phyloP scores from a whole-genome alignment of 2,888 invertebrate genomes.

The Tetragonula carbonaria region DNA sequence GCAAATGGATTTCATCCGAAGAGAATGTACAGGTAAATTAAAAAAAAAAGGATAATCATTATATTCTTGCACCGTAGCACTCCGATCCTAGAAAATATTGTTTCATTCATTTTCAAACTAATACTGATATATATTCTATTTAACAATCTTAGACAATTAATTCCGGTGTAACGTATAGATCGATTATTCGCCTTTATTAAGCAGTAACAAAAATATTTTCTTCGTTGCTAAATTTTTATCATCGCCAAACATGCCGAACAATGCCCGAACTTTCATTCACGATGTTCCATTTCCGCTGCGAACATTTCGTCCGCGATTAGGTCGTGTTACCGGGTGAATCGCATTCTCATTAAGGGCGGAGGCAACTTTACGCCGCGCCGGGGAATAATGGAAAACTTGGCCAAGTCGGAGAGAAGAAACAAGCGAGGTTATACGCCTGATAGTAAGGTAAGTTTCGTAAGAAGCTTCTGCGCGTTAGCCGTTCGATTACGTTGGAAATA shows the following conservation, averaged over 20 bases:
- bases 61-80: not conserved
- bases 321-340: not conserved
- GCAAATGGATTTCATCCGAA: too few species aligned
- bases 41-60: too few species aligned
- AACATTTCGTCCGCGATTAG: not conserved
- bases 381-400: constrained; percentile 1
- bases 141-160: too few species aligned
- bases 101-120: not conserved
- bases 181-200: too few species aligned
- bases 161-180: too few species aligned
- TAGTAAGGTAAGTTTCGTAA: not conserved
- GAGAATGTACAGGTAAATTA: too few species aligned
- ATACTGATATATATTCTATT: not conserved
- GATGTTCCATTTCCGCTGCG: not conserved
- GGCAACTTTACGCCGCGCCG: not conserved
- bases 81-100: not conserved
- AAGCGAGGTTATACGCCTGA: not conserved
- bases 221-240: too few species aligned
- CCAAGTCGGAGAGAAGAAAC: not conserved
- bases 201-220: too few species aligned
- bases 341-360: not conserved
- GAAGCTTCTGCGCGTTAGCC: not conserved
- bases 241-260: too few species aligned
- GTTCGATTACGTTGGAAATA: constrained; percentile 5
- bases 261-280: too few species aligned